These are phyloP conservation scores for Montifringilla adamsi DNA, from an alignment of 2,113 vertebrate species.

Conservation along the genomic window DNA sequence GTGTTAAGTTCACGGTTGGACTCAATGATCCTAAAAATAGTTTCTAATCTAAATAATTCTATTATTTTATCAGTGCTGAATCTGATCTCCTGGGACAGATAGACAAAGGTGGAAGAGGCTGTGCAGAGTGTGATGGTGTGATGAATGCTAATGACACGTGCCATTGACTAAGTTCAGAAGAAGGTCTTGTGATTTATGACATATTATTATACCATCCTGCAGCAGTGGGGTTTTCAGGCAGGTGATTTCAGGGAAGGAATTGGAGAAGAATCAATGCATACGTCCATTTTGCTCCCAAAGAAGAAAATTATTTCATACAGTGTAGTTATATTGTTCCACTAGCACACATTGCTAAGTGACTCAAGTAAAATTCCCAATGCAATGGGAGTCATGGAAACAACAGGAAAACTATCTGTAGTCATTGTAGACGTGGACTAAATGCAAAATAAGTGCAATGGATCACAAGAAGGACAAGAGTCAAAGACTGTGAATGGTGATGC, in stretches of 20 bases:
- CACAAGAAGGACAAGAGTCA: neutral
- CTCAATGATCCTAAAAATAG: neutral
- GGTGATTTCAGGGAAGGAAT: neutral
- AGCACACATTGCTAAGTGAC: neutral
- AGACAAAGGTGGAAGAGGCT: neutral
- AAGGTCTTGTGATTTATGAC: neutral
- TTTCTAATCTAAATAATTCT: neutral
- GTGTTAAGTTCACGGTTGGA: fast-evolving
- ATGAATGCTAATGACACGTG: neutral
- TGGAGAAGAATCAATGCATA: neutral
- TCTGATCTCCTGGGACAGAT: neutral
- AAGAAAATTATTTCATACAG: neutral
- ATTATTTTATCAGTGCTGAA: neutral
- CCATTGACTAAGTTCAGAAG: neutral
- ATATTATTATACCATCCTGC: neutral
- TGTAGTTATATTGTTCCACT: neutral
- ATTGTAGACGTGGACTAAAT: neutral
- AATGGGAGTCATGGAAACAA: neutral
- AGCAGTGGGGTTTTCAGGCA: neutral
- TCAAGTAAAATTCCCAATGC: neutral
- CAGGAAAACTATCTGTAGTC: neutral
- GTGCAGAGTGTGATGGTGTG: neutral
- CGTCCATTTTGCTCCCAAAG: neutral
- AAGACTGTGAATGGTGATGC: neutral
- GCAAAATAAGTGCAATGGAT: neutral